These are phyloP conservation scores for Thymelicus sylvestris DNA, from an alignment of 2,888 invertebrate genomes.

Conservation along the genomic window DNA sequence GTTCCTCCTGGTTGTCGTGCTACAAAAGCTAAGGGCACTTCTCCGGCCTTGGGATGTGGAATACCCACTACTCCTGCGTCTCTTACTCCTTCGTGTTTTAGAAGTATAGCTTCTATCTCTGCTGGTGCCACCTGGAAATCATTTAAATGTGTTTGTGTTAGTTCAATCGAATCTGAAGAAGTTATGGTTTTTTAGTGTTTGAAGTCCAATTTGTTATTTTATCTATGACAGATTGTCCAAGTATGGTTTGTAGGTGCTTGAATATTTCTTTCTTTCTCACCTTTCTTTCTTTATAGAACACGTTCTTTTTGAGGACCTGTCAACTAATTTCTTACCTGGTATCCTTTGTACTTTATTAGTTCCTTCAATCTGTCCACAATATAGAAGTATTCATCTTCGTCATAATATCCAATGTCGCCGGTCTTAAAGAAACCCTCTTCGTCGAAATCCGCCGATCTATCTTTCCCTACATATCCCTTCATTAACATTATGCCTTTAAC, in stretches of 20 bases:
- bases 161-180: too few species aligned
- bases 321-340: constrained; percentile 55
- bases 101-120: constrained; percentile 91
- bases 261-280: too few species aligned
- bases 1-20: constrained; percentile 82
- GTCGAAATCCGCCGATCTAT: constrained; percentile 89
- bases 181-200: too few species aligned
- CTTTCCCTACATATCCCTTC: constrained; percentile 86
- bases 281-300: too few species aligned
- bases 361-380: constrained; percentile 73
- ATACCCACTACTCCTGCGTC: constrained; percentile 93
- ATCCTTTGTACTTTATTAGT: constrained; percentile 72
- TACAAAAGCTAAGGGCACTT: constrained; percentile 90
- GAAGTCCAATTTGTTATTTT: too few species aligned
- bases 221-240: too few species aligned
- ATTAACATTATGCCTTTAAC: constrained; percentile 90
- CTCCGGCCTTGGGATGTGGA: constrained; percentile 88
- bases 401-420: constrained; percentile 72
- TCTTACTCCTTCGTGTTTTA: constrained; percentile 88
- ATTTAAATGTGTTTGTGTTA: too few species aligned
- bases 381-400: constrained; percentile 60
- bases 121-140: constrained; percentile 89
- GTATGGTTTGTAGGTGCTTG: too few species aligned
- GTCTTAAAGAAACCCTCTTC: constrained; percentile 92
- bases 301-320: too few species aligned